These are phyloP conservation scores for Drosophila repleta DNA, from an alignment of 1,140 invertebrate species.

Conservation along the genomic window DNA sequence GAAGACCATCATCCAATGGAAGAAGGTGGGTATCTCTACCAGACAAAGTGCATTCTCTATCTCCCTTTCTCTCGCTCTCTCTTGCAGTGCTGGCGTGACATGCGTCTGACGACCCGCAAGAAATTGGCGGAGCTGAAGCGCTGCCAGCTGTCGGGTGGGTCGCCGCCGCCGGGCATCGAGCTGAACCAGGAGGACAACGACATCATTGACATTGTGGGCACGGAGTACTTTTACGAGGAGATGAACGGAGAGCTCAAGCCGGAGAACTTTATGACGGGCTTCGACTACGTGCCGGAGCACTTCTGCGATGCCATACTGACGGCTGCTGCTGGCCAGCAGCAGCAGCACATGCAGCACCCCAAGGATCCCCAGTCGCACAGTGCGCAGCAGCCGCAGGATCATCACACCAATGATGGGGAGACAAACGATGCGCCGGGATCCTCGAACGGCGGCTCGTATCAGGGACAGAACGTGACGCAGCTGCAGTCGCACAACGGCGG, in stretches of 20 bases:
- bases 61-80: not conserved
- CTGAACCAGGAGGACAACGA: slow-evolving; percentile 82
- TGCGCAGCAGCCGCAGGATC: slow-evolving; percentile 71
- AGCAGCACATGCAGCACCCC: slow-evolving; percentile 72
- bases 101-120: slow-evolving; percentile 78
- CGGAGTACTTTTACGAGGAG: slow-evolving; percentile 81
- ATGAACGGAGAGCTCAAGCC: slow-evolving; percentile 82
- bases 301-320: slow-evolving; percentile 81
- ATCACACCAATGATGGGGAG: slow-evolving; percentile 76
- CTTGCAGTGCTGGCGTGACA: slow-evolving; percentile 77
- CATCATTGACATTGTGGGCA: slow-evolving; percentile 80
- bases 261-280: slow-evolving; percentile 79
- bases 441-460: slow-evolving; percentile 75
- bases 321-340: slow-evolving; percentile 72
- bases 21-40: slow-evolving; percentile 57
- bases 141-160: slow-evolving; percentile 77
- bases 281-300: slow-evolving; percentile 80
- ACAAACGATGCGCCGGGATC: slow-evolving; percentile 78
- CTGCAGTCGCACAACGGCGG: slow-evolving; percentile 67
- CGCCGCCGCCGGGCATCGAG: slow-evolving; percentile 77
- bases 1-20: slow-evolving; percentile 83
- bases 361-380: slow-evolving; percentile 63
- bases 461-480: slow-evolving; percentile 64
- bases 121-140: slow-evolving; percentile 79
- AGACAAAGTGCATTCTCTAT: not conserved